These are phyloP conservation scores for Agrenia bidenticulata DNA, from an alignment of 2,888 invertebrate genomes.

Conservation along the genomic window DNA sequence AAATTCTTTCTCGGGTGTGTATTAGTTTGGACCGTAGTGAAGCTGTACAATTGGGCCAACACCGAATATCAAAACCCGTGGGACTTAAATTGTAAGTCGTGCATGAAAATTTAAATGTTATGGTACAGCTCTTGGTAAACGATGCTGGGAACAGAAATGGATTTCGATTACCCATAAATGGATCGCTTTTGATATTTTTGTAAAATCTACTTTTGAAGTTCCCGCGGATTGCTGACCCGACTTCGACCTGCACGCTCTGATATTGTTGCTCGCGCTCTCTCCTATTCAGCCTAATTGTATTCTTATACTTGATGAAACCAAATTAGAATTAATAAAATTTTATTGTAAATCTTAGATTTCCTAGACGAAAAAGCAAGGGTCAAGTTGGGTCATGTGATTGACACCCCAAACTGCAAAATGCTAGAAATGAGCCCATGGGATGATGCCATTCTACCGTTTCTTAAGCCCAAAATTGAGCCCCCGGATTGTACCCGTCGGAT, in stretches of 20 bases:
- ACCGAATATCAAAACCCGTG: not conserved
- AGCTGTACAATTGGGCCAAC: not conserved
- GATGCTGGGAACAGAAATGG: no score
- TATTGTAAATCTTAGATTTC: no score
- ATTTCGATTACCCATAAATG: no score
- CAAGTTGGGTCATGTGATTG: constrained; percentile 11
- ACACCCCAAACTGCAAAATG: constrained; percentile 31
- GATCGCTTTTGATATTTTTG: no score
- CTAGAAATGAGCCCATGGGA: constrained; percentile 30
- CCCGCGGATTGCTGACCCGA: no score
- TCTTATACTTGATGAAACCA: no score
- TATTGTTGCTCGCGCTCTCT: no score
- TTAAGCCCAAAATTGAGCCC: constrained; percentile 10
- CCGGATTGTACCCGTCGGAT: constrained; percentile 14
- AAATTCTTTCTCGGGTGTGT: not conserved
- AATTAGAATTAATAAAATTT: no score
- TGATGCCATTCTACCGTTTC: constrained; percentile 19
- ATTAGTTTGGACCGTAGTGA: not conserved
- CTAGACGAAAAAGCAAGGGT: not conserved
- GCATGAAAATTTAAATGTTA: not conserved
- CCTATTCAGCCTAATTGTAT: no score
- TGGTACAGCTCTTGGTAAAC: not conserved
- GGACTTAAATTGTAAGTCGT: not conserved
- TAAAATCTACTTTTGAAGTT: no score
- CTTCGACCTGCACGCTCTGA: no score